phyloP scores from a whole-genome alignment of 2,797 vertebrate species.

The Cottoperca gobio region DNA sequence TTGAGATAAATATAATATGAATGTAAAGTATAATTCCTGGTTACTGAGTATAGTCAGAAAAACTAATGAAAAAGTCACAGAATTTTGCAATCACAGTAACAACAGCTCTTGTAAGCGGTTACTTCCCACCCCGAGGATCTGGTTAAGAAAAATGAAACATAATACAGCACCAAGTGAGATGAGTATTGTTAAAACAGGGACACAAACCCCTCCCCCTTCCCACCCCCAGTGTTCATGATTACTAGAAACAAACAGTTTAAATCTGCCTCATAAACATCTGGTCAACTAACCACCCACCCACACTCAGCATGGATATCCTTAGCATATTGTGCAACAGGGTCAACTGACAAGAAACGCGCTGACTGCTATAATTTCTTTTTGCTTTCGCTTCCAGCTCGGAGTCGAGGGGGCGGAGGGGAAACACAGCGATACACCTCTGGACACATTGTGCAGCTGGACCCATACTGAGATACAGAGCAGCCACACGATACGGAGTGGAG shows the following conservation, averaged over 20 bases:
- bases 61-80: not conserved
- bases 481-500: conserved; percentile 44
- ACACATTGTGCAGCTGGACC: conserved; percentile 35
- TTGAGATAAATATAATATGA: not conserved
- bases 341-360: conserved; percentile 44
- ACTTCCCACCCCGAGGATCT: not conserved
- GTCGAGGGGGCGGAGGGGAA: conserved; percentile 10
- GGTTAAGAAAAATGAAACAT: not conserved
- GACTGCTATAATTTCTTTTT: conserved; percentile 40
- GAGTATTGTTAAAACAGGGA: not conserved
- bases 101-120: not conserved
- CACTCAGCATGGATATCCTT: conserved; percentile 47
- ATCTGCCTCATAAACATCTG: conserved; percentile 70
- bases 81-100: not conserved
- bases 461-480: conserved; percentile 14
- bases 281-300: conserved; percentile 53
- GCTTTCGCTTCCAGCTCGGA: conserved; percentile 3
- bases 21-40: not conserved
- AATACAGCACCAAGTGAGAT: not conserved
- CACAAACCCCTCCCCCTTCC: conserved; percentile 7
- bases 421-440: conserved; percentile 6
- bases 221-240: conserved; percentile 53
- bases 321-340: conserved; percentile 61
- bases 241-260: conserved; percentile 66
- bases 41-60: not conserved